Conservation (phyloP, 2,113 vertebrate genomes). For the Calidris pugnax region DNA sequence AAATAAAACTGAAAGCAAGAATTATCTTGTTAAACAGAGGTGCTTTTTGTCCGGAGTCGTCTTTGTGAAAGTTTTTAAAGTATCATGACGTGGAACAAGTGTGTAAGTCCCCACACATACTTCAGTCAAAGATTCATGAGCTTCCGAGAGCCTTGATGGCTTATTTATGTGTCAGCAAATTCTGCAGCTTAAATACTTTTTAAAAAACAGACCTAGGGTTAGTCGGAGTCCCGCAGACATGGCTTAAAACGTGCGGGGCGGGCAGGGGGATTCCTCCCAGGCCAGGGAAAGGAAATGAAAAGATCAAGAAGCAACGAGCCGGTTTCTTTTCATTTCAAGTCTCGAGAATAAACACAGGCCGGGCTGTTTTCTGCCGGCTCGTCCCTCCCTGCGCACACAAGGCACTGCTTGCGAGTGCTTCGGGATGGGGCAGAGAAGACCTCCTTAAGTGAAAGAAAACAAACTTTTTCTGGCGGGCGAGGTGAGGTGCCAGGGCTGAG, state of each 20-base stretch:
- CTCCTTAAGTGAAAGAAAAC: neutral
- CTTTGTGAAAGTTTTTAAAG: constrained; percentile 68
- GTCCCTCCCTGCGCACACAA: neutral
- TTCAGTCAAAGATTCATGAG: constrained; percentile 66
- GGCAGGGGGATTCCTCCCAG: neutral
- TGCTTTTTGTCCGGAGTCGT: constrained; percentile 19
- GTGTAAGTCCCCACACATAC: constrained; percentile 38
- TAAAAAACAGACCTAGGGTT: constrained; percentile 16
- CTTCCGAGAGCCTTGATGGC: constrained; percentile 63
- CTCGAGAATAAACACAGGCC: neutral
- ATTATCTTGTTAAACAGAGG: constrained; percentile 81
- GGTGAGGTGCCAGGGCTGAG: neutral
- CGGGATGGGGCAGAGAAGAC: neutral
- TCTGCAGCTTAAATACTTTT: constrained; percentile 44
- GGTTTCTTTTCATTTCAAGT: neutral
- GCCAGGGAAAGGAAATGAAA: constrained; percentile 14
- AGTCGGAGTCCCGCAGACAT: neutral
- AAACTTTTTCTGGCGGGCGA: neutral
- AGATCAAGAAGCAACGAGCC: constrained; percentile 12
- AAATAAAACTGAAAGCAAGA: constrained; percentile 79
- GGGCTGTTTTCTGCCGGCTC: neutral
- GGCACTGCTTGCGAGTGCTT: neutral
- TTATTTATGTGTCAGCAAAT: constrained; percentile 64
- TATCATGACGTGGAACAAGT: constrained; percentile 49
- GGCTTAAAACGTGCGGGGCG: neutral